These are phyloP conservation scores for Cossypha polioptera DNA, from an alignment of 2,797 vertebrate genomes.

Conservation along the genomic window DNA sequence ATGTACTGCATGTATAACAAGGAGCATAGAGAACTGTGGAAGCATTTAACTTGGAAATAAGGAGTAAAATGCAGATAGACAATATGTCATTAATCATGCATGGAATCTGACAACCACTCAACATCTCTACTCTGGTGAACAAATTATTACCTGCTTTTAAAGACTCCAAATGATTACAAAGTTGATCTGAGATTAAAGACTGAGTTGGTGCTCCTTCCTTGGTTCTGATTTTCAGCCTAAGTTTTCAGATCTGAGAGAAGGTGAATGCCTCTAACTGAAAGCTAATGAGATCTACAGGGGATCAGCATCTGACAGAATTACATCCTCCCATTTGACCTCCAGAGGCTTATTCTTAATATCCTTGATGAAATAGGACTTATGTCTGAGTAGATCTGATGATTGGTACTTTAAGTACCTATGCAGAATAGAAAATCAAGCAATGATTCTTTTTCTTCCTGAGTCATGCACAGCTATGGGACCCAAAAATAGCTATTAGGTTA, in stretches of 20 bases:
- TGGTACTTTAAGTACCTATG: slow-evolving; percentile 16
- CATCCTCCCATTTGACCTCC: not conserved
- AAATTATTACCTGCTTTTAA: not conserved
- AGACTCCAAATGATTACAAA: not conserved
- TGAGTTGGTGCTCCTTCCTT: not conserved
- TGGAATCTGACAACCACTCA: not conserved
- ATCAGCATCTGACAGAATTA: not conserved
- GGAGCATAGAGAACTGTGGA: not conserved
- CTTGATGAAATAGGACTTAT: slow-evolving; percentile 4
- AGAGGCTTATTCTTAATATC: not conserved
- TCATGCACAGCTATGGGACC: not conserved
- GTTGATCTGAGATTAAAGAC: not conserved
- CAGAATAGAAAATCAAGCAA: slow-evolving; percentile 58
- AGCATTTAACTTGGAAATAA: not conserved
- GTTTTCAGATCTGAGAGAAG: not conserved
- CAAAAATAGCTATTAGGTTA: slow-evolving; percentile 17
- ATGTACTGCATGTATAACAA: not conserved
- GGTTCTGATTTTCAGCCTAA: not conserved
- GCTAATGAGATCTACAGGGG: slow-evolving; percentile 5
- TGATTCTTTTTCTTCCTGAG: slow-evolving; percentile 49
- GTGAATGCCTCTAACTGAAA: not conserved
- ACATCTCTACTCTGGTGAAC: not conserved
- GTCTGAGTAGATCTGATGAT: not conserved
- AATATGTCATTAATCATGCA: not conserved
- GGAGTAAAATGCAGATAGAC: not conserved